Percentiles rank a stretch among this genome's conserved stretches.
These are phyloP conservation scores for Condylostylus longicornis DNA, from an alignment of 1,140 invertebrate genomes.

Conservation along the genomic window DNA sequence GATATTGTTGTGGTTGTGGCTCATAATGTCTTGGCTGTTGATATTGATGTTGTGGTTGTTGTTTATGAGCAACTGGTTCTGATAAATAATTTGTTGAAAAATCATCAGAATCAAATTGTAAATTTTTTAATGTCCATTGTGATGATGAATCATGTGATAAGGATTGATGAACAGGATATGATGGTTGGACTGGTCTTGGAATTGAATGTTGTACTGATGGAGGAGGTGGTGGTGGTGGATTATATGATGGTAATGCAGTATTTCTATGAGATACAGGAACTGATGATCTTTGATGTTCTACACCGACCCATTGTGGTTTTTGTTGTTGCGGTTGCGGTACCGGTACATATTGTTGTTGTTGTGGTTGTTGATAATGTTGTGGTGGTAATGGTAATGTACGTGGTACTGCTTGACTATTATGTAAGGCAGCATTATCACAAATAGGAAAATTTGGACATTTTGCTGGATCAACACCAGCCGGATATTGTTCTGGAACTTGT, in stretches of 20 bases:
- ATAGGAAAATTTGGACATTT: conserved; percentile 31
- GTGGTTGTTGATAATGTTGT: too few relatives aligned
- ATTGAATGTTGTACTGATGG: not conserved
- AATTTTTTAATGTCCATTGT: too few relatives aligned
- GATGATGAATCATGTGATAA: not conserved
- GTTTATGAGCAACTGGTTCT: conserved; percentile 17
- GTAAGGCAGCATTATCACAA: conserved; percentile 33
- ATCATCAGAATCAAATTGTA: too few relatives aligned
- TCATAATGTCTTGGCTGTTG: not conserved
- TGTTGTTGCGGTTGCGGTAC: conserved; percentile 4
- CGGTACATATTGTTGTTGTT: conserved; percentile 16
- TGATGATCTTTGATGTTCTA: not conserved
- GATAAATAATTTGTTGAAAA: conserved; percentile 1
- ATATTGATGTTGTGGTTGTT: conserved; percentile 6
- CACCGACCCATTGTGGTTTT: conserved; percentile 5
- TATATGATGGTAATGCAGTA: conserved; percentile 14
- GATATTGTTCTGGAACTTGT: conserved; percentile 20
- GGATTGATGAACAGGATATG: too few relatives aligned
- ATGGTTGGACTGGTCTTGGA: not conserved
- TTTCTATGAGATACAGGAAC: not conserved
- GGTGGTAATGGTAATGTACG: conserved; percentile 20
- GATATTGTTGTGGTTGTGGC: not conserved
- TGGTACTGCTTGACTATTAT: conserved; percentile 18
- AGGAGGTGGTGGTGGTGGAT: not conserved
- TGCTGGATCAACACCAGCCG: conserved; percentile 30